Evolutionary conservation across 1,140 invertebrate genomes (phyloP).

Genomic region (Littorina saxatilis): DNA sequence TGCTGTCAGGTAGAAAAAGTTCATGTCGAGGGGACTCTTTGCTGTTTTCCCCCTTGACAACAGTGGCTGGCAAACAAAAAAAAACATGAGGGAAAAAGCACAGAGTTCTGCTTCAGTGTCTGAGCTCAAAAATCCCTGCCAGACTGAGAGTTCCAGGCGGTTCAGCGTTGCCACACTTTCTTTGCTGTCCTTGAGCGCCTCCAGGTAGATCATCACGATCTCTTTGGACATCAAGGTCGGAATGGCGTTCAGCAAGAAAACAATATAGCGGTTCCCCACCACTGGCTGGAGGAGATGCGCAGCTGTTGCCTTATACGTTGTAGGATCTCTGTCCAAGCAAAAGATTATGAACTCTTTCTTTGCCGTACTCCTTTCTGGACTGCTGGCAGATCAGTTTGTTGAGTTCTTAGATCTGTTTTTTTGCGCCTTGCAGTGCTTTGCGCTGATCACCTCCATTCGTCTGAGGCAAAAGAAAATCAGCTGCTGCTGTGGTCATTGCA

Average conservation of each 20-base stretch:
- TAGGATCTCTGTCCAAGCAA: neutral
- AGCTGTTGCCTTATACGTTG: slow-evolving; percentile 20
- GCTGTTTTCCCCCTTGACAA: no score
- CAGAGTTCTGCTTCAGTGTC: no score
- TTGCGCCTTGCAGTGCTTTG: slow-evolving; percentile 31
- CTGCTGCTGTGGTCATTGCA: no score
- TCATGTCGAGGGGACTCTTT: no score
- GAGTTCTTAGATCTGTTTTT: slow-evolving; percentile 43
- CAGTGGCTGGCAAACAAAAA: no score
- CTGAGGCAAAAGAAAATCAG: no score
- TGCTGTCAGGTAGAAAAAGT: no score
- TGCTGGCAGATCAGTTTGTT: slow-evolving; percentile 40
- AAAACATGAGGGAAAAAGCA: no score
- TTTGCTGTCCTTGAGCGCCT: slow-evolving; percentile 23
- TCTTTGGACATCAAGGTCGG: slow-evolving; percentile 35
- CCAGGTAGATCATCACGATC: slow-evolving; percentile 33
- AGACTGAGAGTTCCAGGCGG: neutral
- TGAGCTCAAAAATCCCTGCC: neutral
- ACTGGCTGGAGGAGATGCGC: slow-evolving; percentile 34
- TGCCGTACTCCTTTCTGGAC: slow-evolving; percentile 33
- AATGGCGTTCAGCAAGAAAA: slow-evolving; percentile 41
- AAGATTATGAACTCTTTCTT: slow-evolving; percentile 32
- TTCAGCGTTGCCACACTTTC: slow-evolving; percentile 12
- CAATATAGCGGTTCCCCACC: slow-evolving; percentile 36
- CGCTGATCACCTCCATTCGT: no score